phyloP scores from a whole-genome alignment of 2,888 invertebrate species.

The Phyllotreta striolata region DNA sequence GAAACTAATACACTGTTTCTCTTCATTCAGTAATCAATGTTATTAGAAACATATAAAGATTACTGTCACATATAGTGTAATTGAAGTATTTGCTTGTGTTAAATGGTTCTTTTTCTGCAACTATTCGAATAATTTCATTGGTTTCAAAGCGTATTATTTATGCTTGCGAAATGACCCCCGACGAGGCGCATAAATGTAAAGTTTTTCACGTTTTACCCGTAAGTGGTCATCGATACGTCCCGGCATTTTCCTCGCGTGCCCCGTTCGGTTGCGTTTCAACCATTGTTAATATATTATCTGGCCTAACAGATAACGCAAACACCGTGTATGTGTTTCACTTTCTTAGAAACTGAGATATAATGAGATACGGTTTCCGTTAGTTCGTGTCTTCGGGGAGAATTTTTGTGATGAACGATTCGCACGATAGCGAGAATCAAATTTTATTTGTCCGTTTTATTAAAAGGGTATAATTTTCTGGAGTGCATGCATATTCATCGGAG shows the following conservation, averaged over 20 bases:
- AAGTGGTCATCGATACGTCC: conserved; percentile 14
- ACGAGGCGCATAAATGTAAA: background rate
- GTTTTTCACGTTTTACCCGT: background rate
- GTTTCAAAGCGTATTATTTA: too few relatives aligned
- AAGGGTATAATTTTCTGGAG: conserved; percentile 43
- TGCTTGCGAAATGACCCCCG: background rate
- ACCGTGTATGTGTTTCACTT: conserved; percentile 44
- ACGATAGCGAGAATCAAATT: conserved; percentile 42
- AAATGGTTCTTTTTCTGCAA: too few relatives aligned
- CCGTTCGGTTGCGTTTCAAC: conserved; percentile 16
- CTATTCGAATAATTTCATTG: too few relatives aligned
- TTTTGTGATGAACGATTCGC: conserved; percentile 44
- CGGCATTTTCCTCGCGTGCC: conserved; percentile 22
- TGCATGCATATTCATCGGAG: conserved; percentile 44
- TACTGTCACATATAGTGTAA: too few relatives aligned
- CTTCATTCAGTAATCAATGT: too few relatives aligned
- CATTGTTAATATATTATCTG: conserved; percentile 30
- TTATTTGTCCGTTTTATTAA: conserved; percentile 44
- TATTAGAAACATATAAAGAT: too few relatives aligned
- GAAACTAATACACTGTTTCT: too few relatives aligned
- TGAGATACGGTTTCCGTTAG: conserved; percentile 45
- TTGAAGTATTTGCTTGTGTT: too few relatives aligned
- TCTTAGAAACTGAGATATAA: conserved; percentile 43
- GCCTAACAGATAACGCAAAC: conserved; percentile 34
- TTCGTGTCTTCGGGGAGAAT: conserved; percentile 32